Evolutionary conservation across 2,888 invertebrate genomes (phyloP), one percentile per base, ranked within the genome.

Genomic region (Eupithecia inturbata): DNA sequence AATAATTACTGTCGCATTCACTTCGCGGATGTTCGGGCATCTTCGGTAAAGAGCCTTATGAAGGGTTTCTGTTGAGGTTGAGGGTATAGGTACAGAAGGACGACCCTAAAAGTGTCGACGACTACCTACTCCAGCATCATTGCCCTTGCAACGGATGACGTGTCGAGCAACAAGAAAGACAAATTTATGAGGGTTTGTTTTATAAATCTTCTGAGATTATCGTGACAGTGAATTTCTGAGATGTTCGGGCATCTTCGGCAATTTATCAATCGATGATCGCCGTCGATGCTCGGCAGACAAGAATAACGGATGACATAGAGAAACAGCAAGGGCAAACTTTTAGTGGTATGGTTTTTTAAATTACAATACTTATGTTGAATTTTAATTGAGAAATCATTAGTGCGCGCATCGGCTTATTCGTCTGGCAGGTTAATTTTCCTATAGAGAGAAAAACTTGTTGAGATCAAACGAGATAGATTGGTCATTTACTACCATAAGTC

Each of bases 1-100:
- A 75, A 78, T 80, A 80, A 78, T 76, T 76, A 76, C 68, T 75
- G 76, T 75, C 67, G 74, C 72, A 75, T 75, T 74, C 71, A 68
- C 71, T 67, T 66, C 36, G 57, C 60, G 71, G 60, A 71, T 63
- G 53, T 68, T 70, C 70, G 36, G 39, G n/a, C 64, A 63, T 64
- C 64, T 36, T 33, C 64, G 64, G n/a, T 33, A 64, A 36, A 31
- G 31, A 60, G 26, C 6, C 60, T 22, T 16, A 1, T 16, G 16
- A 14, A 16, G 28, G 16, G 28, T 26, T 26, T 12, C 60, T 60
- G 4, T 60, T 14, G 53, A 16, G 7, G 1, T n/a, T n/a, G n/a
- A n/a, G 19, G 19, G 0, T 45, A 19, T 49, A 49, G 2, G 10
- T 53, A 22, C 4, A 26, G 57, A 14, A 26, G 12, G 12, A 26